Evolutionary conservation across 2,797 vertebrate species (phyloP).

Genomic region (Onychomys arenicola): DNA sequence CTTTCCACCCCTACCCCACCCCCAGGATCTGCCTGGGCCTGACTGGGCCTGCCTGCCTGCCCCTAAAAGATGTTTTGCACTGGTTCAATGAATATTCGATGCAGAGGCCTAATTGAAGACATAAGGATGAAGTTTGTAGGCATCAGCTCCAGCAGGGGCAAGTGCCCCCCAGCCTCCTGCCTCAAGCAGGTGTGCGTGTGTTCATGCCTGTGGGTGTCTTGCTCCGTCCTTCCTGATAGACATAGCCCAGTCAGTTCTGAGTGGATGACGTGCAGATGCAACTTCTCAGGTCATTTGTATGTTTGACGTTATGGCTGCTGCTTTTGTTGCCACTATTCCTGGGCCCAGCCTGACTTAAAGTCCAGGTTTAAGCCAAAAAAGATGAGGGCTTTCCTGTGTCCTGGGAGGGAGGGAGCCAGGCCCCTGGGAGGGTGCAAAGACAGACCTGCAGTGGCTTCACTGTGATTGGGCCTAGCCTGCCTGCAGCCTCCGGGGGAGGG

Average conservation of each 20-base stretch:
- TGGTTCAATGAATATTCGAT: constrained; percentile 89
- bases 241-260: constrained; percentile 82
- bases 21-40: constrained; percentile 77
- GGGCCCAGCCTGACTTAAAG: constrained; percentile 63
- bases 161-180: constrained; percentile 73
- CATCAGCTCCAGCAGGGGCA: constrained; percentile 75
- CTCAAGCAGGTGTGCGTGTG: constrained; percentile 62
- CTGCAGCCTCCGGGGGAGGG: not conserved
- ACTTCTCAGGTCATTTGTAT: constrained; percentile 95
- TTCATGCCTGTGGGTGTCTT: constrained; percentile 13
- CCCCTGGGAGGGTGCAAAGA: constrained; percentile 24
- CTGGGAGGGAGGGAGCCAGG: constrained; percentile 24
- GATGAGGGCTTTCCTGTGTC: constrained; percentile 44
- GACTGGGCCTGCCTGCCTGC: constrained; percentile 50
- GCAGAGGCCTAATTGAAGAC: constrained; percentile 88
- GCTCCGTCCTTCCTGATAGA: constrained; percentile 85
- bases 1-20: constrained; percentile 80
- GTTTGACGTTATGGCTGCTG: constrained; percentile 88
- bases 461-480: constrained; percentile 23
- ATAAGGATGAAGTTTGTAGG: constrained; percentile 77
- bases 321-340: constrained; percentile 75
- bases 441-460: constrained; percentile 20
- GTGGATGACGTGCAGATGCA: constrained; percentile 84
- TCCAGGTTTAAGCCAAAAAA: constrained; percentile 80
- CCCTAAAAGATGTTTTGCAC: constrained; percentile 88